A percentile compares a stretch with the other conserved stretches of the same genome.
These are phyloP conservation scores for Cabera pusaria DNA, from an alignment of 2,888 invertebrate species.

Conservation along the genomic window DNA sequence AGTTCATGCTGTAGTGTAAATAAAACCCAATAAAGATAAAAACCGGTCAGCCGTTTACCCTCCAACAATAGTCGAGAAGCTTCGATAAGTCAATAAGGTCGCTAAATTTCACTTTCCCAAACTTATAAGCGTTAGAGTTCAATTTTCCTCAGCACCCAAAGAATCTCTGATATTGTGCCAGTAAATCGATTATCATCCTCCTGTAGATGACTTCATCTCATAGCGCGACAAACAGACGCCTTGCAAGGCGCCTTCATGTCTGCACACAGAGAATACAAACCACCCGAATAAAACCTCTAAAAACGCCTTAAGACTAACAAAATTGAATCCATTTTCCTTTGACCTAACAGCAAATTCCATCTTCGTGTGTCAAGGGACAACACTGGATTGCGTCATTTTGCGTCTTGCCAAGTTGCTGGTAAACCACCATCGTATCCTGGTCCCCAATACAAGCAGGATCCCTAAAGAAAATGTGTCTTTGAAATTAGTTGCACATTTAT, in stretches of 20 bases:
- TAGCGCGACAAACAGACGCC: constrained; percentile 42
- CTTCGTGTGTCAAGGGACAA: constrained; percentile 37
- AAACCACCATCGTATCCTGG: constrained; percentile 41
- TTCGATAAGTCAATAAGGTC: neutral
- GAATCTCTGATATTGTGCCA: constrained; percentile 9
- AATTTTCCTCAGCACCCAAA: constrained; percentile 1
- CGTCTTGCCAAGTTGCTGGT: constrained; percentile 48
- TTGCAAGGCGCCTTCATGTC: constrained; percentile 48
- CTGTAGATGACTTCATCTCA: constrained; percentile 40
- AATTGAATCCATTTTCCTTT: constrained; percentile 29
- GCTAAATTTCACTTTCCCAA: neutral
- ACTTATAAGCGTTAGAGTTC: neutral
- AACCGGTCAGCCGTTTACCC: no score
- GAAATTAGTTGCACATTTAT: constrained; percentile 38
- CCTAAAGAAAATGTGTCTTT: constrained; percentile 29
- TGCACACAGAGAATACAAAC: constrained; percentile 40
- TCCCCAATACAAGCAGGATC: constrained; percentile 25
- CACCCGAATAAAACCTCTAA: constrained; percentile 23
- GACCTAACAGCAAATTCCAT: neutral
- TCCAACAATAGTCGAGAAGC: no score
- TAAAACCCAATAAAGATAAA: no score
- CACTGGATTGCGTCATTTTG: constrained; percentile 53
- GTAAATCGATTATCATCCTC: constrained; percentile 20
- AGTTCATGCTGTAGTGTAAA: no score
- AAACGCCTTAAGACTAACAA: constrained; percentile 8